Conservation (phyloP, 2,888 invertebrate genomes). For the Sarcophaga rosellei region DNA sequence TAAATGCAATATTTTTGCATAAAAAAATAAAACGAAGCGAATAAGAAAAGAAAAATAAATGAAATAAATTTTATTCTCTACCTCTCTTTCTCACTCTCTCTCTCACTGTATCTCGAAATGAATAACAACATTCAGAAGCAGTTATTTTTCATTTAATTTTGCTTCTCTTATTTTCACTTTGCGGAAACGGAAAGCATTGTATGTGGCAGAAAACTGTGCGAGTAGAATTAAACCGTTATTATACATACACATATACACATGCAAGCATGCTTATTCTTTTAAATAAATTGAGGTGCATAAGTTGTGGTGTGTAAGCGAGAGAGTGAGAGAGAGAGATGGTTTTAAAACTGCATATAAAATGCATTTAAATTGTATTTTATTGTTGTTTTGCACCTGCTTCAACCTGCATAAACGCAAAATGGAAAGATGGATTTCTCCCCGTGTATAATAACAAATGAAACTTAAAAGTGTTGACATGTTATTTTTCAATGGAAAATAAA, state of each 20-base stretch:
- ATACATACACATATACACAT: neutral
- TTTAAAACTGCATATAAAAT: conserved; percentile 36
- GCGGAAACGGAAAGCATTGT: conserved; percentile 54
- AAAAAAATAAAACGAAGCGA: conserved; percentile 2
- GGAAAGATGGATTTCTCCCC: neutral
- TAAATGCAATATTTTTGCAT: conserved; percentile 52
- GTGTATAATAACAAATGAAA: conserved; percentile 11
- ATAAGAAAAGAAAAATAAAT: conserved; percentile 32
- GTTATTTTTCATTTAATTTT: conserved; percentile 19
- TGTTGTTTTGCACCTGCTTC: conserved; percentile 1
- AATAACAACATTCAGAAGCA: conserved; percentile 42
- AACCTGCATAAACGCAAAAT: neutral
- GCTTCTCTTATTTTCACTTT: neutral
- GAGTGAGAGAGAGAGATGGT: neutral
- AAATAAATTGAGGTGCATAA: neutral
- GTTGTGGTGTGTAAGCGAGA: neutral
- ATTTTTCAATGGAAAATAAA: conserved; percentile 1
- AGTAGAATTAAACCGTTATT: conserved; percentile 44
- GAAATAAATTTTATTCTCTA: conserved; percentile 35
- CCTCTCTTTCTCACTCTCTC: neutral
- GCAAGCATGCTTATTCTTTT: neutral
- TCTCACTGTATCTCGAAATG: neutral
- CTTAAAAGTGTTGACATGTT: conserved; percentile 47
- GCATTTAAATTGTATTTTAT: conserved; percentile 54
- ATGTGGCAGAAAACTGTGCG: conserved; percentile 33